Evolutionary conservation across 2,888 invertebrate species (phyloP).

Genomic region (Lumbricus terrestris): DNA sequence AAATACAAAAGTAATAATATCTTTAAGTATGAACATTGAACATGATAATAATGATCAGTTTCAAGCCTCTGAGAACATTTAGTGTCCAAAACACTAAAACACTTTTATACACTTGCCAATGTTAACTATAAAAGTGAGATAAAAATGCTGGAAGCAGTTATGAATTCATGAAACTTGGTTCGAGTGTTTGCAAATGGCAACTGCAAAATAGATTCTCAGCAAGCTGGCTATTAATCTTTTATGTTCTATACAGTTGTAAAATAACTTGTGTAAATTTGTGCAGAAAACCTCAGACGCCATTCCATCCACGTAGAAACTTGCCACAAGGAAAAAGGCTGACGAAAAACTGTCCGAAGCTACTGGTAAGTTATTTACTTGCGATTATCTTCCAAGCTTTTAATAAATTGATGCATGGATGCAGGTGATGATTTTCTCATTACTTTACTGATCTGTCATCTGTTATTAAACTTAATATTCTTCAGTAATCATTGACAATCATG

Average conservation of each 20-base stretch:
- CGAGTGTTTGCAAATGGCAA: too few relatives aligned
- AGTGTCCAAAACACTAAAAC: too few relatives aligned
- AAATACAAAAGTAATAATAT: too few relatives aligned
- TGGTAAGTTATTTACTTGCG: slow-evolving; percentile 3
- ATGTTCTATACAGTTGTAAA: not conserved
- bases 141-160: not conserved
- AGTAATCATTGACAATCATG: not conserved
- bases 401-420: not conserved
- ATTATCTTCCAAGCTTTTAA: not conserved
- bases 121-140: too few relatives aligned
- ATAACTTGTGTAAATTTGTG: not conserved
- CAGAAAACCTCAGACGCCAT: not conserved
- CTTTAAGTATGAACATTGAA: too few relatives aligned
- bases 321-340: not conserved
- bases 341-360: not conserved
- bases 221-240: not conserved
- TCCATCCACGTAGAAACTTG: not conserved
- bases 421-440: not conserved
- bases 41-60: too few relatives aligned
- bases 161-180: not conserved
- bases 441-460: not conserved
- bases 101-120: too few relatives aligned
- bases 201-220: not conserved
- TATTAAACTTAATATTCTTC: not conserved
- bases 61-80: too few relatives aligned